Conservation (phyloP, 2,888 invertebrate genomes). For the Clitarchus hookeri region DNA sequence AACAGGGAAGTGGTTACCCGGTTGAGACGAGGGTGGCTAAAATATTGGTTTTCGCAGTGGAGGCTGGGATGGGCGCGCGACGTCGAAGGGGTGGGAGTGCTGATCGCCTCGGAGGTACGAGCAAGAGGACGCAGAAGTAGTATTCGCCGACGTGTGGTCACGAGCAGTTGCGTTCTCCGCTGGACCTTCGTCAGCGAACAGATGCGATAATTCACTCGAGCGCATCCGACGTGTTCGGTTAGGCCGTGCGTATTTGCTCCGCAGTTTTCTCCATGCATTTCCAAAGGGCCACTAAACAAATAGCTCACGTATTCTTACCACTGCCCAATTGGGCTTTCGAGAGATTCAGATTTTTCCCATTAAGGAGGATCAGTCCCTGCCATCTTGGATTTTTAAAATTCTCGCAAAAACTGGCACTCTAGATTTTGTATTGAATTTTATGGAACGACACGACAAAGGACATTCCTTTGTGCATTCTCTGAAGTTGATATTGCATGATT, state of each 20-base stretch:
- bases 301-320: background rate
- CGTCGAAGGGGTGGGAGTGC: too few species aligned
- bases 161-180: background rate
- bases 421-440: too few species aligned
- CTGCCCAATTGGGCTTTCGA: too few species aligned
- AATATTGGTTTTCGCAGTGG: background rate
- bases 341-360: too few species aligned
- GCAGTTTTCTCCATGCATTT: background rate
- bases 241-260: background rate
- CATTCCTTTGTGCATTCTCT: too few species aligned
- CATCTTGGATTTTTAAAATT: too few species aligned
- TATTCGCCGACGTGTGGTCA: background rate
- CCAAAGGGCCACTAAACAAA: background rate
- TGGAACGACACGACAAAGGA: too few species aligned
- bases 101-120: background rate
- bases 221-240: background rate
- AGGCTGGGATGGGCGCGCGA: background rate
- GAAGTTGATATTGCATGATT: background rate
- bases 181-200: background rate
- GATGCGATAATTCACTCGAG: background rate
- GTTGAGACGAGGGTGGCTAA: conserved; percentile 9
- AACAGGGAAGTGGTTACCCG: background rate
- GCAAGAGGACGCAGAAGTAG: background rate
- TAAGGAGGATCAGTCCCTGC: background rate
- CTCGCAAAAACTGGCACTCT: too few species aligned